These are phyloP conservation scores for Bolinopsis microptera DNA, from an alignment of 37 sponge, comb jelly and placozoan genomes.

Conservation along the genomic window DNA sequence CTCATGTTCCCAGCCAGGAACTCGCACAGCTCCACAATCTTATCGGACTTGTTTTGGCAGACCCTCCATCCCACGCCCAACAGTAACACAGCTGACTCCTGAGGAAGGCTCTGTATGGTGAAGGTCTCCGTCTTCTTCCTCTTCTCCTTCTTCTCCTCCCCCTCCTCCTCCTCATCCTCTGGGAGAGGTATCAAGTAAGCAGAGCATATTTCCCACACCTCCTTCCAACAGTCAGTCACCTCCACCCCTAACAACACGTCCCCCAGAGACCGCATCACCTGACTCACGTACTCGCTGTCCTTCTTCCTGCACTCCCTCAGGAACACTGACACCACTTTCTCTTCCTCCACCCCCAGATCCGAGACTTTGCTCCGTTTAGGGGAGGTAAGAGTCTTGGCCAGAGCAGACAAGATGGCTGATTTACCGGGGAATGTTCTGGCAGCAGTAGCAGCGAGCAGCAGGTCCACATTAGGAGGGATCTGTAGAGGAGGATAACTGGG, in stretches of 20 bases:
- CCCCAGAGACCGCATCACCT: conserved; percentile 48
- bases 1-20: conserved; percentile 11
- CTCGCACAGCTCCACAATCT: neutral
- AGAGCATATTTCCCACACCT: neutral
- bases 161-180: conserved; percentile 48
- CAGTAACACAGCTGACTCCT: neutral
- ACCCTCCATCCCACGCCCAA: neutral
- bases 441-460: neutral
- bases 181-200: neutral
- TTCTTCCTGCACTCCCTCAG: conserved; percentile 11
- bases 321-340: neutral
- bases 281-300: conserved; percentile 29
- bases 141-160: conserved; percentile 25
- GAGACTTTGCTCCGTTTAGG: neutral
- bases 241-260: neutral
- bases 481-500: neutral
- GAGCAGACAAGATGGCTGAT: neutral
- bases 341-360: neutral
- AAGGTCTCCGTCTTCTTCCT: conserved; percentile 7
- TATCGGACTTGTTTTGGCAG: neutral
- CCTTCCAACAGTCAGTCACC: neutral
- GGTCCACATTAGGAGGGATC: neutral
- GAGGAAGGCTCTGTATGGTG: neutral
- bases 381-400: conserved; percentile 18
- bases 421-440: conserved; percentile 56